Base-by-base conservation (phyloP, 2,113 vertebrate species). In the Mirza zaza region DNA sequence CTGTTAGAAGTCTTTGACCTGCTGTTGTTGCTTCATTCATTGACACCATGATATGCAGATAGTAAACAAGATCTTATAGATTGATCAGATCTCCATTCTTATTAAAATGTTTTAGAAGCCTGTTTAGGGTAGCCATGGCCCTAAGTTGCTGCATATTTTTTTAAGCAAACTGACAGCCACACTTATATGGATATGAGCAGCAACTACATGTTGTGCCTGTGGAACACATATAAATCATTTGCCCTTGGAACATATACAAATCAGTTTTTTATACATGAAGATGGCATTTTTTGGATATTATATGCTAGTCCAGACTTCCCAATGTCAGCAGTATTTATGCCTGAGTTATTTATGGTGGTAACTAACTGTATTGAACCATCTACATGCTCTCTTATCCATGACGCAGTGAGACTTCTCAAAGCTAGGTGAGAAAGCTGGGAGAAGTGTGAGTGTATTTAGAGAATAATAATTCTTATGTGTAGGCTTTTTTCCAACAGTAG, bases 211-310 rank as follows among this genome's bases (percentile, higher is more conserved):
- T 29, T 42, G 5, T 91, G 84, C 34, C 20, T 89, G 3, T 86
- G 55, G 48, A 79, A 77, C 32, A 59, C 15, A 25, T 32, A 36
- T 39, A 96, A 88, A 70, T 82, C 39, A 70, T 87, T 93, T 95
- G 48, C 29, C 63, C 12, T 88, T 82, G 29, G 55, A 61, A 67
- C 63, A 50, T 67, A 36, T 1, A 95, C 52, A 91, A 59, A 87
- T 89, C 79, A 94, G 2, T 36, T 70, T 76, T 95, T 95, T 83
- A 34, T 93, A 87, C 45, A 84, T 84, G n/a, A 92, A 89, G 48
- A 57, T 96, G 76, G 5, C 67, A 68, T 57, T 95, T 94, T 65
- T 6, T 12, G 9, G 11, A 32, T 8, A 86, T 77, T 97, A 87
- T 81, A 93, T 94, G 12, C 77, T 90, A 77, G 61, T 85, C n/a